phyloP scores from a whole-genome alignment of 2,888 invertebrate species.

The Trachelus iudaicus region DNA sequence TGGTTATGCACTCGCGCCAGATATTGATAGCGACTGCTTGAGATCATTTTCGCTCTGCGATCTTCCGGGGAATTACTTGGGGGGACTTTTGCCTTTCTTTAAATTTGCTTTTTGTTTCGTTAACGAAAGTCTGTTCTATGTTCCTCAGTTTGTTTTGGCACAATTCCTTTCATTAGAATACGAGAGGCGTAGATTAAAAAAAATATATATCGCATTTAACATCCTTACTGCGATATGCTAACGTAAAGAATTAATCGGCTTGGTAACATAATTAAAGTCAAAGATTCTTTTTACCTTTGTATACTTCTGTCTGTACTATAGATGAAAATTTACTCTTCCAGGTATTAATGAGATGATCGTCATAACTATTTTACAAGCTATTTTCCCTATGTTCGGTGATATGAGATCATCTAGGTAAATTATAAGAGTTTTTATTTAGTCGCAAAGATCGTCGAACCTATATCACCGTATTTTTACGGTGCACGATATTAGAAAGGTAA shows the following conservation, averaged over 20 bases:
- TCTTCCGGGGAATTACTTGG: neutral
- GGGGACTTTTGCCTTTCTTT: neutral
- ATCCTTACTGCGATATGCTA: neutral
- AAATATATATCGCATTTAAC: neutral
- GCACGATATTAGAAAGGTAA: neutral
- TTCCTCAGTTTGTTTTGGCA: neutral
- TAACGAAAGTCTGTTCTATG: neutral
- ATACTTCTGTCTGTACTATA: neutral
- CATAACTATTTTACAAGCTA: too few relatives aligned
- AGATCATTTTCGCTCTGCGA: neutral
- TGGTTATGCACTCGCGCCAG: conserved; percentile 1
- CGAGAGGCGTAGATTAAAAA: neutral
- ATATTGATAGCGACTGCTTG: neutral
- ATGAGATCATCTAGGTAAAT: too few relatives aligned
- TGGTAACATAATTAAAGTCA: neutral
- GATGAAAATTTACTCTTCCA: too few relatives aligned
- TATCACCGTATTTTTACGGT: too few relatives aligned
- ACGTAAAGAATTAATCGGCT: neutral
- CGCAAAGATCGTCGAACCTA: too few relatives aligned
- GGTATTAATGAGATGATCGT: too few relatives aligned
- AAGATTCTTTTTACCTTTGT: neutral
- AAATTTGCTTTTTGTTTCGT: neutral
- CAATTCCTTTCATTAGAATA: neutral
- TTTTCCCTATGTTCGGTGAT: too few relatives aligned
- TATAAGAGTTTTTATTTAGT: too few relatives aligned